Conservation (phyloP, 2,888 invertebrate genomes). For the Piscicola geometra region DNA sequence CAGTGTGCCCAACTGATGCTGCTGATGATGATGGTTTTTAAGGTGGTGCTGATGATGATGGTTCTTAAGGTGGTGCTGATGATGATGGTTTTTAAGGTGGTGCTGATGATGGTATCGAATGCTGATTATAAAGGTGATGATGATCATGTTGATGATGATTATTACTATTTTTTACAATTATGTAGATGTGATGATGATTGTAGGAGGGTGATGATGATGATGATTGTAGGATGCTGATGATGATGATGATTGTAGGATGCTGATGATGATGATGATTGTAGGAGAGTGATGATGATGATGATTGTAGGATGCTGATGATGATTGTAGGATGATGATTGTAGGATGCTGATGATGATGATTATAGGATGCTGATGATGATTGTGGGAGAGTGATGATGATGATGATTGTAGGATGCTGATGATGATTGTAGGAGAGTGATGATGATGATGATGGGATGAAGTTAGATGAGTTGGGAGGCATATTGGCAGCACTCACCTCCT, state of each 20-base stretch:
- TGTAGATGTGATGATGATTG: not conserved
- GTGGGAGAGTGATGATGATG: too few species aligned
- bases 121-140: slow-evolving; percentile 5
- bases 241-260: too few species aligned
- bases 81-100: not conserved
- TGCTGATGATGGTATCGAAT: slow-evolving; percentile 21
- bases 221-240: not conserved
- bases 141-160: not conserved
- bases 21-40: slow-evolving; percentile 37
- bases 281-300: not conserved
- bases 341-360: too few species aligned
- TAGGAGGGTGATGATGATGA: slow-evolving; percentile 1
- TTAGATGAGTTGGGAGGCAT: not conserved
- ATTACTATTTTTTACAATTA: not conserved
- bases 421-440: too few species aligned
- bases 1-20: slow-evolving; percentile 39
- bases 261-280: slow-evolving; percentile 62
- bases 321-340: too few species aligned
- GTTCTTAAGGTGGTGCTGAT: not conserved
- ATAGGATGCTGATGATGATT: too few species aligned
- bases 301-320: not conserved
- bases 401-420: too few species aligned
- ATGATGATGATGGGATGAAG: not conserved
- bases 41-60: slow-evolving; percentile 29
- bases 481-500: slow-evolving; percentile 67